Evolutionary conservation across 2,888 invertebrate genomes (phyloP).

Genomic region (Platycheirus albimanus): DNA sequence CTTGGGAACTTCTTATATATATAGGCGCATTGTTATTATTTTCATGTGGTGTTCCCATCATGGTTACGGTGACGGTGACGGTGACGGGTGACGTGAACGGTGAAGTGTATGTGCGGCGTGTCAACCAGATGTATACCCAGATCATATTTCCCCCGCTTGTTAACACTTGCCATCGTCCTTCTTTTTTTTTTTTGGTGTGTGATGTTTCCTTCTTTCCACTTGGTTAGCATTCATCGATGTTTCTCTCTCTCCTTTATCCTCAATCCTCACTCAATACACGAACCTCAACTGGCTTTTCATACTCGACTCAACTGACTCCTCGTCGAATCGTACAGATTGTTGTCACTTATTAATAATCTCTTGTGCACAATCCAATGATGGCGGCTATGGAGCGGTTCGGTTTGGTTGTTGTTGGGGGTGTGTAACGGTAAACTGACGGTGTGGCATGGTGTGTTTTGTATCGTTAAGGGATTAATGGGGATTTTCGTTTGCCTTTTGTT

Average conservation of each 20-base stretch:
- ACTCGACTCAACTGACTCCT: constrained; percentile 1
- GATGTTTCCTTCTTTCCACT: constrained; percentile 49
- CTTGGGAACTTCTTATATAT: constrained; percentile 61
- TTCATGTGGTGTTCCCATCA: constrained; percentile 56
- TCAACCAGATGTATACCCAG: constrained; percentile 71
- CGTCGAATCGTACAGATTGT: constrained; percentile 56
- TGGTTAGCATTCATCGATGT: constrained; percentile 55
- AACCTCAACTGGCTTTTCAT: constrained; percentile 40
- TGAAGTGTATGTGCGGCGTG: constrained; percentile 57
- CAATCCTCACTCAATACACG: too few species aligned
- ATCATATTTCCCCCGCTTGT: constrained; percentile 73
- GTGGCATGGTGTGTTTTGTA: constrained; percentile 56
- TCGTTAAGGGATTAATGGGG: constrained; percentile 73
- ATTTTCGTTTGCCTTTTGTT: constrained; percentile 60
- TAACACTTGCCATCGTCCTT: constrained; percentile 70
- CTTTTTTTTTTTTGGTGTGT: constrained; percentile 9
- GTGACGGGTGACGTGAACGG: constrained; percentile 30
- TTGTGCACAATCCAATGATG: constrained; percentile 55
- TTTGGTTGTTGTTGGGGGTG: constrained; percentile 12
- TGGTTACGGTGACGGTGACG: constrained; percentile 10
- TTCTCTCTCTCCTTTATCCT: constrained; percentile 18
- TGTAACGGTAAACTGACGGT: constrained; percentile 30
- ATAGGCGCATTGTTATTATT: constrained; percentile 59
- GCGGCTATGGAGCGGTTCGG: background rate
- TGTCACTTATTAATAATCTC: constrained; percentile 74